These are phyloP conservation scores for Drosophila mauritiana DNA, from an alignment of 1,140 invertebrate genomes.

Conservation along the genomic window DNA sequence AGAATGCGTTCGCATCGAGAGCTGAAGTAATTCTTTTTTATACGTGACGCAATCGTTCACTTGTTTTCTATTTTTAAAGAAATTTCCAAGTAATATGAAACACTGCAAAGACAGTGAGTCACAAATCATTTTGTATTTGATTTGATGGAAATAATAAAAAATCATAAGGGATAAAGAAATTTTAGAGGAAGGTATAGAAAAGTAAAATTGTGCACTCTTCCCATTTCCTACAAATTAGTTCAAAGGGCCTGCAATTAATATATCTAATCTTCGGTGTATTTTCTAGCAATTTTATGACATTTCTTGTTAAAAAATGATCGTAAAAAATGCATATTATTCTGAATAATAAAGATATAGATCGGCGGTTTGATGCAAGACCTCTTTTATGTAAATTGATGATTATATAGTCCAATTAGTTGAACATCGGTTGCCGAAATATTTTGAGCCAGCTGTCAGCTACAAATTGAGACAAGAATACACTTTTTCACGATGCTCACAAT, in stretches of 20 bases:
- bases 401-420: too few species aligned
- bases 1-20: not conserved
- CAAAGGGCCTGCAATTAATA: not conserved
- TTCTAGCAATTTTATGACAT: conserved; percentile 14
- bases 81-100: not conserved
- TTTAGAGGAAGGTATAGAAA: too few species aligned
- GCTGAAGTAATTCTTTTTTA: conserved; percentile 7
- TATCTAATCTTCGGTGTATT: not conserved
- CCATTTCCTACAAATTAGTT: not conserved
- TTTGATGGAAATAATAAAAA: not conserved
- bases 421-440: conserved; percentile 44
- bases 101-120: not conserved
- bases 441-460: conserved; percentile 47
- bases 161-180: not conserved
- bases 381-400: too few species aligned
- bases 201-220: too few species aligned
- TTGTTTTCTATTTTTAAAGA: conserved; percentile 3
- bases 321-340: not conserved
- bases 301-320: conserved; percentile 1
- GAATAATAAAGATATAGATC: conserved; percentile 12
- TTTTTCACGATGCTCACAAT: conserved; percentile 68
- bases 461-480: conserved; percentile 72
- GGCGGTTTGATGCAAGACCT: not conserved
- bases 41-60: conserved; percentile 12
- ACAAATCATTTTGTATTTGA: not conserved